These are phyloP conservation scores for Macropus fuliginosus DNA, from an alignment of 2,797 vertebrate species.

Conservation along the genomic window DNA sequence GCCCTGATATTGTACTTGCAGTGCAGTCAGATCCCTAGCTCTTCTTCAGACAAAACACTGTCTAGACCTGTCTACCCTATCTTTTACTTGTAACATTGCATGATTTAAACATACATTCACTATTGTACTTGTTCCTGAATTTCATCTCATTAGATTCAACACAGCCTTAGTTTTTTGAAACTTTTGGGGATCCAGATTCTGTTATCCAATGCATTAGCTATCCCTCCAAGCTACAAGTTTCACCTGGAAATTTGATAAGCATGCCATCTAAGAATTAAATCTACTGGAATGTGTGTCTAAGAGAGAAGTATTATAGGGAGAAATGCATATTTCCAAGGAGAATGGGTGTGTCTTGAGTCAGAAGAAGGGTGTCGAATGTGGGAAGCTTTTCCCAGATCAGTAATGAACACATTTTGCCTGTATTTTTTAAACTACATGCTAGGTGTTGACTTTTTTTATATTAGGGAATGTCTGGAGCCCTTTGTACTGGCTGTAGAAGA, in stretches of 20 bases:
- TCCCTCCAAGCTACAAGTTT: background rate
- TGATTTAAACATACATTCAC: background rate
- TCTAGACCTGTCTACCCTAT: background rate
- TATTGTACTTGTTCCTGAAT: background rate
- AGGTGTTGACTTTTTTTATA: background rate
- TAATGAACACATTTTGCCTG: background rate
- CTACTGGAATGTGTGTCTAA: background rate
- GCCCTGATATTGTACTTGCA: background rate
- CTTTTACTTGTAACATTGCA: background rate
- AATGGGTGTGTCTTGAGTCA: background rate
- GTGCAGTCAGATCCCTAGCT: background rate
- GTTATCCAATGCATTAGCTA: background rate
- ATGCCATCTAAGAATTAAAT: background rate
- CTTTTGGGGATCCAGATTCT: background rate
- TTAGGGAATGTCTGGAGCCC: background rate
- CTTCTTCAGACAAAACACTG: background rate
- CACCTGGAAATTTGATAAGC: background rate
- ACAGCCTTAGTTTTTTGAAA: background rate
- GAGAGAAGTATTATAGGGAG: background rate
- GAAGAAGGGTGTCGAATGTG: background rate
- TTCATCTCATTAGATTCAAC: background rate
- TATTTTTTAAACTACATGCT: background rate
- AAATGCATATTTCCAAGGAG: background rate
- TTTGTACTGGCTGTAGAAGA: background rate
- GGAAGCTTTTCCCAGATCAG: background rate